Percentiles rank a stretch among this genome's conserved stretches.
Conservation (phyloP, 2,888 invertebrate genomes). For the Cerastoderma edule region DNA sequence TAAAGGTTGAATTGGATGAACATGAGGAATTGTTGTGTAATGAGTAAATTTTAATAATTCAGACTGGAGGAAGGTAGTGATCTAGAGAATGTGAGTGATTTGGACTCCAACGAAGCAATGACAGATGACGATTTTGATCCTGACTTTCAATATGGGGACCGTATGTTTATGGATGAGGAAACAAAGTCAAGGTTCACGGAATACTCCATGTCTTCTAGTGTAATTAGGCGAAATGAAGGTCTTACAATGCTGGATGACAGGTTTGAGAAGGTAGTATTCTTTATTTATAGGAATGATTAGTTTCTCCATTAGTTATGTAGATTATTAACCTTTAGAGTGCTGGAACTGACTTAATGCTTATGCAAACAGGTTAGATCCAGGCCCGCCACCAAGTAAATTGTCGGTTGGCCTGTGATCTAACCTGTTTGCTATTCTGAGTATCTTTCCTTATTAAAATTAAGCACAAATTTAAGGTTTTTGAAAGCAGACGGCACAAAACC, state of each 20-base stretch:
- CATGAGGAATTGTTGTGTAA: neutral
- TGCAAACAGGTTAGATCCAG: too few species aligned
- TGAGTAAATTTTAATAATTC: neutral
- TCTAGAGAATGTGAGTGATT: constrained; percentile 49
- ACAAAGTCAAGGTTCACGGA: constrained; percentile 95
- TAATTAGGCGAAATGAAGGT: constrained; percentile 93
- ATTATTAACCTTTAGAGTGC: too few species aligned
- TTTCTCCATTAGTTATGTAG: too few species aligned
- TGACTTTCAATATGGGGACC: constrained; percentile 60
- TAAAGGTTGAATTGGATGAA: neutral
- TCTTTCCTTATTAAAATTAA: too few species aligned
- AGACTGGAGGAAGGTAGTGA: constrained; percentile 49
- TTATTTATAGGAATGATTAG: too few species aligned
- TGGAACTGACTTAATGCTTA: too few species aligned
- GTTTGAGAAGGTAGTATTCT: constrained; percentile 90
- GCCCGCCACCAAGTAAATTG: too few species aligned
- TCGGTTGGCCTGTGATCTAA: too few species aligned
- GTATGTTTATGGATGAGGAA: constrained; percentile 85
- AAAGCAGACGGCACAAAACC: too few species aligned
- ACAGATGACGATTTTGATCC: constrained; percentile 63
- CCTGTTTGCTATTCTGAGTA: too few species aligned
- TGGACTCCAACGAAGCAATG: constrained; percentile 60
- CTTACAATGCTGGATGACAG: constrained; percentile 92
- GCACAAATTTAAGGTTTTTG: too few species aligned
- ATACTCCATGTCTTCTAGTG: constrained; percentile 96